Percentiles rank a stretch among this genome's conserved stretches.
Evolutionary conservation across 2,888 invertebrate species (phyloP).

Genomic region (Uloborus plumipes): DNA sequence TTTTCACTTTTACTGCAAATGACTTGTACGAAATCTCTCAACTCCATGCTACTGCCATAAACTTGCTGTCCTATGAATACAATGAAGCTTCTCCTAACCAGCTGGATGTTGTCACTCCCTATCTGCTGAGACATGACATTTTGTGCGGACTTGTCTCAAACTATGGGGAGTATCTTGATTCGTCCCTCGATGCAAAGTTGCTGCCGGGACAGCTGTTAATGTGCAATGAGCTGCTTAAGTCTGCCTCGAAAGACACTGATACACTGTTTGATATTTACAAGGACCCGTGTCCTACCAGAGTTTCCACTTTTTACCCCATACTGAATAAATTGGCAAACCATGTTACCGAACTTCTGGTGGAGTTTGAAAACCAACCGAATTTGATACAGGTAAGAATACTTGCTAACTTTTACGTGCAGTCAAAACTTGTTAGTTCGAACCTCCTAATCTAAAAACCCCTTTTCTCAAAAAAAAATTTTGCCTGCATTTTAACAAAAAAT

Average conservation of each 20-base stretch:
- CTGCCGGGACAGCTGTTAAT: conserved; percentile 19
- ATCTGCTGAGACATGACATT: conserved; percentile 55
- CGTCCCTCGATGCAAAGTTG: conserved; percentile 11
- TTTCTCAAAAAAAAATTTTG: no score
- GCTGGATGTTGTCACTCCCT: conserved; percentile 32
- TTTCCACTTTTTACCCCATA: conserved; percentile 80
- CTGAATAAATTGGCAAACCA: conserved; percentile 78
- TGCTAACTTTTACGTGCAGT: no score
- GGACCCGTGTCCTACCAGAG: conserved; percentile 85
- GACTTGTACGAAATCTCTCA: conserved; percentile 51
- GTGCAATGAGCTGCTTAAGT: conserved; percentile 27
- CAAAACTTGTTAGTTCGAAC: no score
- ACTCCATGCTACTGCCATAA: conserved; percentile 35
- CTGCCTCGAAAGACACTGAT: background rate
- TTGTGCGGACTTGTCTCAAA: conserved; percentile 15
- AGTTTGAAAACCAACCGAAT: conserved; percentile 93
- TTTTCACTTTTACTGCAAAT: conserved; percentile 7
- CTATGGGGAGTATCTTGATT: conserved; percentile 19
- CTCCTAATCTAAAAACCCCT: no score
- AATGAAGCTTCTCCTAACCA: background rate
- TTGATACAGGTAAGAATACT: conserved; percentile 82
- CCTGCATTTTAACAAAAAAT: no score
- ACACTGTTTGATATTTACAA: conserved; percentile 81
- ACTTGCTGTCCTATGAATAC: background rate
- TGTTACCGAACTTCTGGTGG: conserved; percentile 76